Evolutionary conservation across 2,888 invertebrate genomes (phyloP), one percentile per base, ranked within the genome.

Genomic region (Orchestes rusci): DNA sequence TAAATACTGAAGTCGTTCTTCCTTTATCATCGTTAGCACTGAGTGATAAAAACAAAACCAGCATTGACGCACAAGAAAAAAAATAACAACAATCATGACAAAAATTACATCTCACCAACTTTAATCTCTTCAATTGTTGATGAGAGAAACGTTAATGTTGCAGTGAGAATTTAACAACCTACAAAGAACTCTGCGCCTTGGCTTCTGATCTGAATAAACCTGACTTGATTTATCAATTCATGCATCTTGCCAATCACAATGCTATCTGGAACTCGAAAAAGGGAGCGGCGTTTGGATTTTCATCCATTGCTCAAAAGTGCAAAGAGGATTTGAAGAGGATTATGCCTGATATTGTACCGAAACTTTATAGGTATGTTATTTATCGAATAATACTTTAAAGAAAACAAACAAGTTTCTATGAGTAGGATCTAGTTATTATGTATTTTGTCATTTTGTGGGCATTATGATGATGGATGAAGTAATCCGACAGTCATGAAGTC

Each of bases 121-220:
- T n/a, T n/a, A n/a, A n/a, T n/a, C n/a, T n/a, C n/a, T n/a, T n/a
- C n/a, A n/a, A n/a, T n/a, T n/a, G n/a, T n/a, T n/a, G n/a, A n/a
- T n/a, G n/a, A n/a, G n/a, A n/a, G n/a, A n/a, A n/a, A n/a, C n/a
- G n/a, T n/a, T n/a, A n/a, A n/a, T n/a, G n/a, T n/a, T 56, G 33
- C 63, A 89, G 92, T 0, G 88, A 88, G 8, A 88, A 85, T 58
- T 72, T 95, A 19, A 85, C 93, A 1, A 95, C 95, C 0, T 96
- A 96, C 69, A 91, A 89, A 64, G 95, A 96, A 67, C 73, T 96
- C 38, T 95, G 94, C 66, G 86, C 91, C 0, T 71, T 95, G 32
- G 94, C 94, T 0, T 91, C 91, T 1, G 94, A 95, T 68, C 72
- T 96, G 51, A 94, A 94, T 63, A 90, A 95, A 64, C 95, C 95